Conservation (phyloP, 2,888 invertebrate genomes). For the Sycophila texana region DNA sequence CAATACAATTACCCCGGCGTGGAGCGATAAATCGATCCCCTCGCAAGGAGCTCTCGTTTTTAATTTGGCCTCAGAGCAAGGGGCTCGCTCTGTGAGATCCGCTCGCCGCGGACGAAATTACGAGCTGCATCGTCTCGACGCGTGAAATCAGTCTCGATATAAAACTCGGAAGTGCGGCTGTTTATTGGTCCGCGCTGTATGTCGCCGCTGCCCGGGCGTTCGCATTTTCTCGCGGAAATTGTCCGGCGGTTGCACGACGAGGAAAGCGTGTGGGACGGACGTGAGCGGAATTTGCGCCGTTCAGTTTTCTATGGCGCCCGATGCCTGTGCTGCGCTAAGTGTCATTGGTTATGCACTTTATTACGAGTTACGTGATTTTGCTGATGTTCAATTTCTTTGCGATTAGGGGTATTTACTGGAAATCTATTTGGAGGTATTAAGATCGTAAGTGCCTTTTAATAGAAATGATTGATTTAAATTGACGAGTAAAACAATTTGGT, state of each 20-base stretch:
- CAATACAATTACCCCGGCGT: too few relatives aligned
- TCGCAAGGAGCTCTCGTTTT: too few relatives aligned
- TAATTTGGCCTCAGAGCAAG: too few relatives aligned
- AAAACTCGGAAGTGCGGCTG: slow-evolving; percentile 22
- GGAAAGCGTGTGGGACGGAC: not conserved
- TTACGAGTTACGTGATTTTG: slow-evolving; percentile 33
- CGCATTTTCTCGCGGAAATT: slow-evolving; percentile 2
- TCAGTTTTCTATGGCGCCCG: not conserved
- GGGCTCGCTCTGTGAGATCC: too few relatives aligned
- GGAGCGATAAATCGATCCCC: too few relatives aligned
- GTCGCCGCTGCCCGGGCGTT: not conserved
- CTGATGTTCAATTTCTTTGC: slow-evolving; percentile 7
- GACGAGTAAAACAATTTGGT: too few relatives aligned
- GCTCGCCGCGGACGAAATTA: not conserved
- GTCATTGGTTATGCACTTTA: slow-evolving; percentile 28
- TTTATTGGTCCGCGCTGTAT: slow-evolving; percentile 22
- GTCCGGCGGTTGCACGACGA: too few relatives aligned
- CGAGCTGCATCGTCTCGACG: not conserved
- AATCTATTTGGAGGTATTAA: not conserved
- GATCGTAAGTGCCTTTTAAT: too few relatives aligned
- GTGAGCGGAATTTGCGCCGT: not conserved
- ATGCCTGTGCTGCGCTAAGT: slow-evolving; percentile 3
- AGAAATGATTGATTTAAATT: too few relatives aligned
- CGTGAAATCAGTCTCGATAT: not conserved
- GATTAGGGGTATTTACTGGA: not conserved